These are phyloP conservation scores for Ptychoptera contaminata DNA, from an alignment of 2,888 invertebrate genomes.

Conservation along the genomic window DNA sequence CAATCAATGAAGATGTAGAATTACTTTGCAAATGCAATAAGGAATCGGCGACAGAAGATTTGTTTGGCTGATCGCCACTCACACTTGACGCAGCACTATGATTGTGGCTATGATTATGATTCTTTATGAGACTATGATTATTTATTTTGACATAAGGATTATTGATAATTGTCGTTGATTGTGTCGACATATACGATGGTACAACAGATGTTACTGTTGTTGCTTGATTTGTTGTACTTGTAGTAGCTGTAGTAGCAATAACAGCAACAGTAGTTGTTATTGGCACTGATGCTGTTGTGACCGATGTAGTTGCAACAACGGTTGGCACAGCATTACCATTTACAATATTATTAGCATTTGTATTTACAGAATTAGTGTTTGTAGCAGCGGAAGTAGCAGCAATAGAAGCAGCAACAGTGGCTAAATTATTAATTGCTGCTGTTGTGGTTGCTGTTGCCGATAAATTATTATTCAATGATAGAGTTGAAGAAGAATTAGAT, in stretches of 20 bases:
- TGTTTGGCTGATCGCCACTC: no score
- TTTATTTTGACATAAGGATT: no score
- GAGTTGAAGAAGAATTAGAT: not conserved
- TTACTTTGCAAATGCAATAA: no score
- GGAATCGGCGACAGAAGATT: no score
- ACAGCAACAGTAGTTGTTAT: not conserved
- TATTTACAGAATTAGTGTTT: not conserved
- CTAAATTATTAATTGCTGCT: constrained; percentile 1
- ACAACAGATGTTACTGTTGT: constrained; percentile 6
- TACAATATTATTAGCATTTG: constrained; percentile 9
- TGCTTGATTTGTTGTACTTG: constrained; percentile 5
- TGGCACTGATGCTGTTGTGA: constrained; percentile 1
- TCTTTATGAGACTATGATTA: no score
- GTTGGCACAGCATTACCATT: constrained; percentile 9
- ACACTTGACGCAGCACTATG: no score
- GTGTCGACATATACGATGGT: not conserved
- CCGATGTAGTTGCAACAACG: not conserved
- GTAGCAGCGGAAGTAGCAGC: not conserved
- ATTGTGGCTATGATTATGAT: no score
- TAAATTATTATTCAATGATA: not conserved
- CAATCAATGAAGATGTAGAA: no score
- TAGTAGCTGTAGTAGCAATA: not conserved
- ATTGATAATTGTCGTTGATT: not conserved
- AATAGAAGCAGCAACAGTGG: not conserved
- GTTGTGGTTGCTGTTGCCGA: constrained; percentile 1